These are phyloP conservation scores for Leptinotarsa juncta DNA, from an alignment of 2,888 invertebrate species.

Conservation along the genomic window DNA sequence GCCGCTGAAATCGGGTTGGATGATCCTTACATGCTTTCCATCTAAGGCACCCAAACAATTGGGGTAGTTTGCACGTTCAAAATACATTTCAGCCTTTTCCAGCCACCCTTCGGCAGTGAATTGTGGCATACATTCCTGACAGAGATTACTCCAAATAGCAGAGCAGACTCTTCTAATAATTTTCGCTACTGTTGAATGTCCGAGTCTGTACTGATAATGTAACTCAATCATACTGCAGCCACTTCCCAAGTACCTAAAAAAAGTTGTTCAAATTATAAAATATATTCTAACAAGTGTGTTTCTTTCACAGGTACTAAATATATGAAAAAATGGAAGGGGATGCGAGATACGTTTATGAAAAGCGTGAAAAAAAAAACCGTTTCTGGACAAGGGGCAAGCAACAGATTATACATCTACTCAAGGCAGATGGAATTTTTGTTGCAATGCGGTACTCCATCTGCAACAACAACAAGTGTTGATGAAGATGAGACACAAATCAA, in stretches of 20 bases:
- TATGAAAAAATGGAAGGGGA: conserved; percentile 18
- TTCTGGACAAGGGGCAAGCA: conserved; percentile 12
- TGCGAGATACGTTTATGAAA: conserved; percentile 17
- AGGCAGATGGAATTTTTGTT: conserved; percentile 5
- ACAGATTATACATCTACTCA: conserved; percentile 1
- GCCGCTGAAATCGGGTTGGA: conserved; percentile 11
- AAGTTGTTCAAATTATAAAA: conserved; percentile 7
- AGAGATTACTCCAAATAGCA: conserved; percentile 15
- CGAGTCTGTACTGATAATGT: conserved; percentile 22
- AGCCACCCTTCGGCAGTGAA: conserved; percentile 10
- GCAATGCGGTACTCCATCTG: conserved; percentile 1
- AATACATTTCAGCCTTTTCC: conserved; percentile 6
- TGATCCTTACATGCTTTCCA: conserved; percentile 19
- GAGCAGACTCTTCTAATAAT: conserved; percentile 13
- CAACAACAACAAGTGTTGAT: conserved; percentile 5
- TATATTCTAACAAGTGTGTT: conserved; percentile 7
- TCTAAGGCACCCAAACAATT: conserved; percentile 14
- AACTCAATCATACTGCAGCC: conserved; percentile 13
- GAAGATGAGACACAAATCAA: conserved; percentile 6
- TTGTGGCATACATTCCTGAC: conserved; percentile 12
- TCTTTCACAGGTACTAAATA: not conserved
- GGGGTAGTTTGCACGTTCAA: conserved; percentile 8
- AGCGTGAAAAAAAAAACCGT: conserved; percentile 9
- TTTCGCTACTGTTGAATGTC: conserved; percentile 11
- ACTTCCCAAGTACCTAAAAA: conserved; percentile 23